Conservation (phyloP, 2,888 invertebrate genomes). For the Phyllotreta striolata region DNA sequence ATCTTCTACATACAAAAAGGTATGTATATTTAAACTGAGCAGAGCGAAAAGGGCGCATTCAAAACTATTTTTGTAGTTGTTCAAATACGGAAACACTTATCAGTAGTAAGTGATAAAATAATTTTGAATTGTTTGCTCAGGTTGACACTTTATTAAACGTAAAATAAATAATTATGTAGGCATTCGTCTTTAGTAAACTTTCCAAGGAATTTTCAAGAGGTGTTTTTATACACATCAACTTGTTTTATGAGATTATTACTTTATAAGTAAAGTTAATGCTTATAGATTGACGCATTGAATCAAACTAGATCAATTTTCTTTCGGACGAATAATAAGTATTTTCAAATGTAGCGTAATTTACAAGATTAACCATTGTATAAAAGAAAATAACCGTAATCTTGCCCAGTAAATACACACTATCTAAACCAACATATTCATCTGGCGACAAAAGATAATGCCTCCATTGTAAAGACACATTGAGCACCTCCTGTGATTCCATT, state of each 20-base stretch:
- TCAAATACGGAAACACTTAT: conserved; percentile 55
- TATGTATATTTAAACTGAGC: conserved; percentile 42
- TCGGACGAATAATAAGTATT: too few species aligned
- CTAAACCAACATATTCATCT: conserved; percentile 60
- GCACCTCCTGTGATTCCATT: conserved; percentile 62
- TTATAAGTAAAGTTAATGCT: too few species aligned
- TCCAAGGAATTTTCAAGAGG: conserved; percentile 4
- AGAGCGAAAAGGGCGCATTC: conserved; percentile 45
- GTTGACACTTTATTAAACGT: conserved; percentile 40
- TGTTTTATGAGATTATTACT: too few species aligned
- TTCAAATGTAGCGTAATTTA: conserved; percentile 26
- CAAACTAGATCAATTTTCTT: too few species aligned
- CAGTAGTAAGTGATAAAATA: conserved; percentile 51
- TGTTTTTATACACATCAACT: too few species aligned
- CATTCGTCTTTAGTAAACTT: conserved; percentile 18
- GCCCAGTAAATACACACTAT: conserved; percentile 48
- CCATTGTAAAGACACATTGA: conserved; percentile 61
- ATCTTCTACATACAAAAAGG: conserved; percentile 53
- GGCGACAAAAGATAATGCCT: conserved; percentile 63
- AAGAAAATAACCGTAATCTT: conserved; percentile 36
- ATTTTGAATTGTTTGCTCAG: conserved; percentile 51
- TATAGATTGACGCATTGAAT: too few species aligned
- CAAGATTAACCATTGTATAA: conserved; percentile 31
- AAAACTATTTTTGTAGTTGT: conserved; percentile 49
- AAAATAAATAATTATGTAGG: conserved; percentile 28